Conservation (phyloP, 2,888 invertebrate genomes). For the Tortricodes alternella region DNA sequence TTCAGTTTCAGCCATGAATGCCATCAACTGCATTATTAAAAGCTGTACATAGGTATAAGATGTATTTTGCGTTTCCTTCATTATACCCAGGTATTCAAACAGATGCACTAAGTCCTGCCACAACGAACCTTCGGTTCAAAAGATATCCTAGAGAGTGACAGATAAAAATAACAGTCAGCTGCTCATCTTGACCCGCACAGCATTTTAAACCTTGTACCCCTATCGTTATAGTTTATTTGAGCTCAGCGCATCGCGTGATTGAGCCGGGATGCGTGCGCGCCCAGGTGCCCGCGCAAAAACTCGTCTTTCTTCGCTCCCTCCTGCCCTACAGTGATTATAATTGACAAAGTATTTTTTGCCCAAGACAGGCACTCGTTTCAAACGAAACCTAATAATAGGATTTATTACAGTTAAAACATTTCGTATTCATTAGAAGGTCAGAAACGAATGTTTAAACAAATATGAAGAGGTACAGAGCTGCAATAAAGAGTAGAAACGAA, state of each 20-base stretch:
- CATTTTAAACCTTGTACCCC: background rate
- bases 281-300: conserved; percentile 30
- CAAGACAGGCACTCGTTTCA: background rate
- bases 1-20: too few relatives aligned
- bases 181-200: background rate
- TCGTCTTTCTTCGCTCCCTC: conserved; percentile 21
- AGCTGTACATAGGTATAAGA: too few relatives aligned
- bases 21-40: too few relatives aligned
- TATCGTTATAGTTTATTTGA: background rate
- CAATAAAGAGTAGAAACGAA: too few relatives aligned
- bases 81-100: too few relatives aligned
- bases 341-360: conserved; percentile 25
- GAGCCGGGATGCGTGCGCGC: background rate
- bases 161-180: conserved; percentile 23
- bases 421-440: background rate
- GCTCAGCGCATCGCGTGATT: background rate
- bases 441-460: background rate
- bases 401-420: background rate
- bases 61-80: too few relatives aligned
- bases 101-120: too few relatives aligned
- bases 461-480: too few relatives aligned
- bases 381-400: background rate
- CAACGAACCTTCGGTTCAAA: conserved; percentile 5
- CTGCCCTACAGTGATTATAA: background rate
- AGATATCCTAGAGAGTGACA: conserved; percentile 21